phyloP scores from a whole-genome alignment of 2,113 vertebrate genomes.

The Scolopax mira region DNA sequence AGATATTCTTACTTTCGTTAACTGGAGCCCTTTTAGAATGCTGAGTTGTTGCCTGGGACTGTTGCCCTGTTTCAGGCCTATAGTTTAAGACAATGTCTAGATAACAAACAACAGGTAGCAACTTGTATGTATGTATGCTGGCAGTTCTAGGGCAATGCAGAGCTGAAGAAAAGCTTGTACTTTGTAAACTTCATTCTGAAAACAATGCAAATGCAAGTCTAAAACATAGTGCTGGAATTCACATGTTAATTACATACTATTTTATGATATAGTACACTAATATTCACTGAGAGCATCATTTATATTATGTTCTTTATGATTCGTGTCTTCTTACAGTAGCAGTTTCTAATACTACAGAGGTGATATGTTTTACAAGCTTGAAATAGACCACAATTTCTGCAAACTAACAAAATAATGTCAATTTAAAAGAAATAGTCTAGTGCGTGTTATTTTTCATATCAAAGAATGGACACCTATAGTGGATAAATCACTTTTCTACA shows the following conservation, averaged over 20 bases:
- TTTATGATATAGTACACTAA: not conserved
- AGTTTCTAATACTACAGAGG: not conserved
- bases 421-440: not conserved
- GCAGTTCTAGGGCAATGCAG: not conserved
- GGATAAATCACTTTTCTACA: not conserved
- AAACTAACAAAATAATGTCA: not conserved
- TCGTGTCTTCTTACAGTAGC: not conserved
- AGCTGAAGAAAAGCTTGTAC: not conserved
- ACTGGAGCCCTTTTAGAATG: slow-evolving; percentile 22
- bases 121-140: not conserved
- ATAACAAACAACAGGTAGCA: not conserved
- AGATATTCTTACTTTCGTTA: slow-evolving; percentile 5
- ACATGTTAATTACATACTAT: not conserved
- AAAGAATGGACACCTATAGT: not conserved
- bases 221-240: not conserved
- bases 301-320: not conserved
- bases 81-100: not conserved
- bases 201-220: not conserved
- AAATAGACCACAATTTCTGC: not conserved
- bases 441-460: slow-evolving; percentile 12
- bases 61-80: not conserved
- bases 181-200: not conserved
- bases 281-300: not conserved
- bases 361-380: not conserved
- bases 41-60: slow-evolving; percentile 22